Evolutionary conservation across 1,140 invertebrate species (phyloP).

Genomic region (Calephelis virginiensis): DNA sequence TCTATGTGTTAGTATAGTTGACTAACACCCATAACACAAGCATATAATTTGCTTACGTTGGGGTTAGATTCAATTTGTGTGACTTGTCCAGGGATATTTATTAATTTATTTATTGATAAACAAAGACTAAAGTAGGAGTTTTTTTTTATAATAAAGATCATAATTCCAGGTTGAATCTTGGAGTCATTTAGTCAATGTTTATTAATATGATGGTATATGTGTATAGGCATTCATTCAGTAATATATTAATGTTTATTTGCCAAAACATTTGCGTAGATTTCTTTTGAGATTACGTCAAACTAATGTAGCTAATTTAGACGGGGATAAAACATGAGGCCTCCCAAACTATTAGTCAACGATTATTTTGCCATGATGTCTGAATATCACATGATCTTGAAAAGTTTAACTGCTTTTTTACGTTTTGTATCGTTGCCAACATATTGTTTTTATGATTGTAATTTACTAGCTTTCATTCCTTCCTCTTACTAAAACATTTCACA

Average conservation of each 20-base stretch:
- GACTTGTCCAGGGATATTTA: no score
- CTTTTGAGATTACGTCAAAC: slow-evolving; percentile 37
- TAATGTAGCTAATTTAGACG: slow-evolving; percentile 17
- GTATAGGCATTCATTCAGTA: slow-evolving; percentile 24
- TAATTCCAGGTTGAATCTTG: no score
- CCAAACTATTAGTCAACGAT: slow-evolving; percentile 11
- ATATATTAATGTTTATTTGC: slow-evolving; percentile 28
- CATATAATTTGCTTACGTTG: no score
- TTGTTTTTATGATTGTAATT: slow-evolving; percentile 34
- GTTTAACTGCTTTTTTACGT: slow-evolving; percentile 16
- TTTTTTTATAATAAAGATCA: no score
- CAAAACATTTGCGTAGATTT: slow-evolving; percentile 37
- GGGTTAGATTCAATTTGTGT: no score
- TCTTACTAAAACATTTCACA: background rate
- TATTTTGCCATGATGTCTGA: slow-evolving; percentile 31
- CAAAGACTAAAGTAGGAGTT: no score
- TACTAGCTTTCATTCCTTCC: background rate
- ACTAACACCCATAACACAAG: no score
- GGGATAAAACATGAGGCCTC: slow-evolving; percentile 18
- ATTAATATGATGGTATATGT: slow-evolving; percentile 11
- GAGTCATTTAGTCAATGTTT: no score
- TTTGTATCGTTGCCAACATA: slow-evolving; percentile 26
- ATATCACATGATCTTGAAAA: slow-evolving; percentile 40
- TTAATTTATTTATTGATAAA: no score
- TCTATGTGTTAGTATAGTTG: no score